Percentiles rank a stretch among this genome's conserved stretches.
Conservation (phyloP, 2,797 vertebrate species). For the Spinus pinus region DNA sequence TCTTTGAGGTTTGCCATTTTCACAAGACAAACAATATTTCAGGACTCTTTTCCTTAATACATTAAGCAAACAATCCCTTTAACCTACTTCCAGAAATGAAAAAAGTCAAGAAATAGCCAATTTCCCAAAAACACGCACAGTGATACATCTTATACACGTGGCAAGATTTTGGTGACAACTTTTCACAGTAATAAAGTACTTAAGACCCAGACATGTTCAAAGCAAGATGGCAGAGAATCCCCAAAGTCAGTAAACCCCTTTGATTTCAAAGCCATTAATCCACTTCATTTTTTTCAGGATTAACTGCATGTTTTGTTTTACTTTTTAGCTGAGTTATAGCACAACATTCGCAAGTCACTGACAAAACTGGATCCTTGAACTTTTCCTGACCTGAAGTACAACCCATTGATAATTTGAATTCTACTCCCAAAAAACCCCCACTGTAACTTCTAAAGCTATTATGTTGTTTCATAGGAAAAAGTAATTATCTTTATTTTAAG, state of each 20-base stretch:
- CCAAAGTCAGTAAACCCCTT: not conserved
- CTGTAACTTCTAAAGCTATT: not conserved
- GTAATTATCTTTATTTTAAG: not conserved
- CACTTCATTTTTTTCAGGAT: not conserved
- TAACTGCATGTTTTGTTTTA: not conserved
- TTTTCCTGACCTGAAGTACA: not conserved
- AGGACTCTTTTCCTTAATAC: not conserved
- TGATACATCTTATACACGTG: not conserved
- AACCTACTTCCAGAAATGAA: not conserved
- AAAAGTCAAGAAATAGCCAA: not conserved
- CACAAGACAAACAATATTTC: not conserved
- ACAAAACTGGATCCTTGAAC: not conserved
- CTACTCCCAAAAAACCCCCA: not conserved
- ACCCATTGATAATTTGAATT: not conserved
- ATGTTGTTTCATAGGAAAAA: not conserved
- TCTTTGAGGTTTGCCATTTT: not conserved
- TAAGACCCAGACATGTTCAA: not conserved
- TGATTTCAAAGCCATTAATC: not conserved
- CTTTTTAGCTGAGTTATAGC: not conserved
- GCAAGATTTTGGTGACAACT: not conserved
- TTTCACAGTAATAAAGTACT: not conserved
- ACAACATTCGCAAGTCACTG: not conserved
- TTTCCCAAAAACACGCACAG: not conserved
- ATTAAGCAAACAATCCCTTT: not conserved
- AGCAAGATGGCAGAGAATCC: not conserved